These are phyloP conservation scores for Jacana jacana DNA, from an alignment of 2,113 vertebrate species.

Conservation along the genomic window DNA sequence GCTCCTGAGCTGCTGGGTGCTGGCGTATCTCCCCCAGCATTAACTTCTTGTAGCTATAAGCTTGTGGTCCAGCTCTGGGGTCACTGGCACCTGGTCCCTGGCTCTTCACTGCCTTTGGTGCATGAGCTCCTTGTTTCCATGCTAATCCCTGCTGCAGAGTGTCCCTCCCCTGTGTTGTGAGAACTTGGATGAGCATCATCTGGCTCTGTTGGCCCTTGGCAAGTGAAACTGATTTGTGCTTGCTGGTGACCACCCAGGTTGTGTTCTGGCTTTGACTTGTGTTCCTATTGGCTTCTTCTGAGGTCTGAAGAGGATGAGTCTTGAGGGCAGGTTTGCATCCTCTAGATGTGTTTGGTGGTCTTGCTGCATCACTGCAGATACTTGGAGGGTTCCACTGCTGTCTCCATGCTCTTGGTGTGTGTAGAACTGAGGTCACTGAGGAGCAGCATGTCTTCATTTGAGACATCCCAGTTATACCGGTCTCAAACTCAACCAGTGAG, in stretches of 20 bases:
- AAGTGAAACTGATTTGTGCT: neutral
- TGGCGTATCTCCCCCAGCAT: accelerated
- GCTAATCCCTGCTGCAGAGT: neutral
- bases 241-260: accelerated
- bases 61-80: neutral
- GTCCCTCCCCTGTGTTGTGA: accelerated
- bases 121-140: neutral
- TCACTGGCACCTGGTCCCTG: neutral
- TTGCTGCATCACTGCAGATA: neutral
- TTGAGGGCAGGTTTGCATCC: neutral
- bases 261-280: neutral
- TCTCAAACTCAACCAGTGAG: neutral
- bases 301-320: neutral
- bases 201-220: neutral
- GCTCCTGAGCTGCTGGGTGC: neutral
- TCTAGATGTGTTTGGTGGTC: neutral
- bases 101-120: neutral
- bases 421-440: neutral
- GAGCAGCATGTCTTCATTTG: neutral
- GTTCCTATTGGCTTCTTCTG: accelerated
- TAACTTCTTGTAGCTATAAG: neutral
- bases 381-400: neutral
- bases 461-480: neutral
- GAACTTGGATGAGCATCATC: neutral
- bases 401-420: accelerated